Conservation (phyloP, 1,140 invertebrate genomes). For the Microplitis mediator region DNA sequence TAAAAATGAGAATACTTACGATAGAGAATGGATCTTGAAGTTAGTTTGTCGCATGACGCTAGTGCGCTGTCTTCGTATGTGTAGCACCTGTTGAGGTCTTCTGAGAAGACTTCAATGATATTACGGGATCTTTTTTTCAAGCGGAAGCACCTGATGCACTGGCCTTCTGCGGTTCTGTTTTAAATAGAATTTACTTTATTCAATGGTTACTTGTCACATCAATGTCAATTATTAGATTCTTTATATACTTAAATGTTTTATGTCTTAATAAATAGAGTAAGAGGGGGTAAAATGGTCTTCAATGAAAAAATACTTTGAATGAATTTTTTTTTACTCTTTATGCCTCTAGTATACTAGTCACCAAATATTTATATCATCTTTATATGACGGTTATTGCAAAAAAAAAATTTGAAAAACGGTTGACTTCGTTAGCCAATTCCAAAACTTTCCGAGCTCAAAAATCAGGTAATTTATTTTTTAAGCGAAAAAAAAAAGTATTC, state of each 20-base stretch:
- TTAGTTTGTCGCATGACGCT: constrained; percentile 64
- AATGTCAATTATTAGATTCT: background rate
- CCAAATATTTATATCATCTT: too few relatives aligned
- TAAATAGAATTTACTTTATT: background rate
- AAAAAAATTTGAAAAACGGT: too few relatives aligned
- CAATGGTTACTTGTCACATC: background rate
- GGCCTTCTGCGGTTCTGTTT: constrained; percentile 61
- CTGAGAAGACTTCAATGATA: constrained; percentile 70
- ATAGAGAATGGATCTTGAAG: constrained; percentile 55
- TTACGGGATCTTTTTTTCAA: constrained; percentile 67
- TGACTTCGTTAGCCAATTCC: too few relatives aligned
- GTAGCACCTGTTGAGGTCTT: constrained; percentile 69
- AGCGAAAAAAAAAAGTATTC: too few relatives aligned
- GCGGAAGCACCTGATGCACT: constrained; percentile 71
- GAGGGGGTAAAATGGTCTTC: background rate
- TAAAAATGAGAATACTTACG: constrained; percentile 45
- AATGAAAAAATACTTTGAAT: too few relatives aligned
- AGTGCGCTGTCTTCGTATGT: constrained; percentile 67
- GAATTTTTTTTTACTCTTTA: too few relatives aligned
- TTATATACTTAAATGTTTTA: background rate
- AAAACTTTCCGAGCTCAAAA: too few relatives aligned
- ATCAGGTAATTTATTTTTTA: too few relatives aligned
- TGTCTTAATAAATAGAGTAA: background rate
- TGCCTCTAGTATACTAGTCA: too few relatives aligned
- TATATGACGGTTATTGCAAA: too few relatives aligned